These are phyloP conservation scores for Trissolcus brochymenae DNA, from an alignment of 2,888 invertebrate species.

Conservation along the genomic window DNA sequence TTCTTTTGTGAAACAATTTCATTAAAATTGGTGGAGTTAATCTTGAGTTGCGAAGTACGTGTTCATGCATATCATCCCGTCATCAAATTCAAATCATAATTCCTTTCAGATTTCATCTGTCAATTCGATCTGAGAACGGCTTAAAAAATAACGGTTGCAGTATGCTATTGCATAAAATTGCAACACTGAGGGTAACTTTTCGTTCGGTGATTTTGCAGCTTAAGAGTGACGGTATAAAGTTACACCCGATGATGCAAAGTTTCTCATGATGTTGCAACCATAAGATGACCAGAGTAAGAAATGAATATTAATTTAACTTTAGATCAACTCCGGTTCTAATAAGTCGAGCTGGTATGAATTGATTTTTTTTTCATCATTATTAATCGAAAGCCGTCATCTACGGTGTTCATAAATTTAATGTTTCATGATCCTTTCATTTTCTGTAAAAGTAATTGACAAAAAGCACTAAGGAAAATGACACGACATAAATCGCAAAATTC, in stretches of 20 bases:
- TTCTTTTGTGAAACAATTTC: no score
- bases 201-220: background rate
- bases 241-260: background rate
- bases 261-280: background rate
- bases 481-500: conserved; percentile 21
- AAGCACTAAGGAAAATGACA: conserved; percentile 21
- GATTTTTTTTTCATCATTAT: background rate
- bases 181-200: background rate
- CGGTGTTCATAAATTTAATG: background rate
- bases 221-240: background rate
- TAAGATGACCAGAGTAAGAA: no score
- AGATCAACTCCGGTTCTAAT: no score
- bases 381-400: background rate
- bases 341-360: no score
- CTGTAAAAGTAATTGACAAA: background rate
- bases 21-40: no score
- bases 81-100: no score
- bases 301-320: no score
- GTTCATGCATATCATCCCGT: no score
- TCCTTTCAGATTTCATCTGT: no score
- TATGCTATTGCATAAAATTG: background rate
- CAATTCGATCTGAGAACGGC: no score
- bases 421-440: conserved; percentile 8
- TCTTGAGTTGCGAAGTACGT: no score
- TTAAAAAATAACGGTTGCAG: no score